phyloP scores from a whole-genome alignment of 2,888 invertebrate species.

The Parthenolecanium corni region DNA sequence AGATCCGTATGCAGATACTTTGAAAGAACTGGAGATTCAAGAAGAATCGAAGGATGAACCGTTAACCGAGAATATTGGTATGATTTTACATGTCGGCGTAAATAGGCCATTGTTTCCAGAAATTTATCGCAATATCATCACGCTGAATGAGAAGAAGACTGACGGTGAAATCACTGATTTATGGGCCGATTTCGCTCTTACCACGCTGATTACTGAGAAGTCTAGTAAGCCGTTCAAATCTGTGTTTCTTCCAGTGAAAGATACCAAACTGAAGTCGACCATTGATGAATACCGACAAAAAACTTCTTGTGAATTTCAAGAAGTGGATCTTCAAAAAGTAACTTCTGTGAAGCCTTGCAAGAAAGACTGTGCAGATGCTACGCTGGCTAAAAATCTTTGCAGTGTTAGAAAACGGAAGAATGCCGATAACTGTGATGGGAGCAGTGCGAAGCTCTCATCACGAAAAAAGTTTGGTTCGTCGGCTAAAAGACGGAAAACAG shows the following conservation, averaged over 20 bases:
- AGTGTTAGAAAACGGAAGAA: too few relatives aligned
- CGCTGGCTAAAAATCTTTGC: too few relatives aligned
- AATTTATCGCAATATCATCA: conserved; percentile 1
- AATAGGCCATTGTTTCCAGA: conserved; percentile 10
- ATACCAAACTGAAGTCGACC: background rate
- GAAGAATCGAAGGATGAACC: too few relatives aligned
- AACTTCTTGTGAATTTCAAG: background rate
- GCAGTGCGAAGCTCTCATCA: too few relatives aligned
- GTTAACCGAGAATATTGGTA: background rate
- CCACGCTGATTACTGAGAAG: background rate
- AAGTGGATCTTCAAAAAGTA: background rate
- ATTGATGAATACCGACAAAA: background rate
- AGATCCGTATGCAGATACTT: conserved; percentile 6
- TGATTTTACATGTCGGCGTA: conserved; percentile 7
- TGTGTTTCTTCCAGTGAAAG: conserved; percentile 1
- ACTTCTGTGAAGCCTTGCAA: too few relatives aligned
- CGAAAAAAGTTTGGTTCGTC: too few relatives aligned
- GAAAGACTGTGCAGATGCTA: too few relatives aligned
- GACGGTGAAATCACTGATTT: background rate
- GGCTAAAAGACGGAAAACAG: too few relatives aligned
- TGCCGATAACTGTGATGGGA: too few relatives aligned
- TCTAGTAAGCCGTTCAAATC: background rate
- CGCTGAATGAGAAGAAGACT: background rate
- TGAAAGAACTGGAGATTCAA: background rate
- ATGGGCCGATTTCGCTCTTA: conserved; percentile 17